Evolutionary conservation across 2,797 vertebrate genomes (phyloP).

Genomic region (Micromesistius poutassou): DNA sequence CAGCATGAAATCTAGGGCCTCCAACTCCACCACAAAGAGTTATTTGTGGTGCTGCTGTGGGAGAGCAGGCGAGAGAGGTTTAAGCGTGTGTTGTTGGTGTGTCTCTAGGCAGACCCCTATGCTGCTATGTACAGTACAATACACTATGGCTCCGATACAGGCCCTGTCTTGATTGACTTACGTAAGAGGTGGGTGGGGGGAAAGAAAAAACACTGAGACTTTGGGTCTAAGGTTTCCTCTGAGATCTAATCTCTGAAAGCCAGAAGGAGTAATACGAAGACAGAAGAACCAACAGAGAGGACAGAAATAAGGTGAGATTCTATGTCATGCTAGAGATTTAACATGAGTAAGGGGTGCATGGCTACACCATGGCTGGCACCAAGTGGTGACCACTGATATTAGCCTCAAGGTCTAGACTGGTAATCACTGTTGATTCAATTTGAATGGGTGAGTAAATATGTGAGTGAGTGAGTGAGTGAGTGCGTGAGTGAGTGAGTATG

Average conservation of each 20-base stretch:
- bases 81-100: conserved; percentile 28
- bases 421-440: conserved; percentile 3
- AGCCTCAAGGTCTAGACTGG: conserved; percentile 28
- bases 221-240: conserved; percentile 14
- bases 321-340: conserved; percentile 4
- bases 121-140: neutral
- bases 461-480: neutral
- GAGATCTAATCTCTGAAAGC: neutral
- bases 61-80: neutral
- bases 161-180: conserved; percentile 50
- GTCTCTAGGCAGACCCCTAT: conserved; percentile 19
- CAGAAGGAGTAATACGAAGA: neutral
- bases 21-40: conserved; percentile 14
- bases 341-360: neutral
- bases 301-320: neutral
- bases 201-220: conserved; percentile 16
- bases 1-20: neutral
- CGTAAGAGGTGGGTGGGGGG: conserved; percentile 25
- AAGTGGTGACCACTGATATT: conserved; percentile 6
- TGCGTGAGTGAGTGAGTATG: conserved; percentile 4
- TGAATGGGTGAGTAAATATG: neutral
- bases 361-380: neutral
- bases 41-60: conserved; percentile 7
- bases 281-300: neutral
- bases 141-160: conserved; percentile 37